Evolutionary conservation across 1,140 invertebrate species (phyloP).

Genomic region (Ceratoteleas bidentatus): DNA sequence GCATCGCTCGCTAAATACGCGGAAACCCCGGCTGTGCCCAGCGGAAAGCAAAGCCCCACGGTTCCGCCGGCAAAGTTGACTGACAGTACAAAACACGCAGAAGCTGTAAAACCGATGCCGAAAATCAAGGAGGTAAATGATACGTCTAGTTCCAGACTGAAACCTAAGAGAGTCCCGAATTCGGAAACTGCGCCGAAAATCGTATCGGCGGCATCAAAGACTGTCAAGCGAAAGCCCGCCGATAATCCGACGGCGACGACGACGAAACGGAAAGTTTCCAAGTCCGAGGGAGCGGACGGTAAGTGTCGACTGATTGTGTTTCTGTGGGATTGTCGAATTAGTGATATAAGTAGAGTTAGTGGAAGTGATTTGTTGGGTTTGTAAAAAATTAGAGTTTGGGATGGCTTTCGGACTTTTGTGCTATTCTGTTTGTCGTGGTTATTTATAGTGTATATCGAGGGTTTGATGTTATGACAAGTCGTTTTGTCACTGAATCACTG

Average conservation of each 20-base stretch:
- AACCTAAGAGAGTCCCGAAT: conserved; percentile 60
- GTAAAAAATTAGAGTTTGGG: too few relatives aligned
- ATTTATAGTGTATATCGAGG: too few relatives aligned
- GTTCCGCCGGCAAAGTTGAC: conserved; percentile 40
- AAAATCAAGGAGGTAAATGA: conserved; percentile 58
- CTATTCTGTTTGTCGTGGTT: too few relatives aligned
- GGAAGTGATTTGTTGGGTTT: too few relatives aligned
- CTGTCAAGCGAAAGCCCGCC: conserved; percentile 55
- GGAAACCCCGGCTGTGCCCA: conserved; percentile 29
- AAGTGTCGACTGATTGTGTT: conserved; percentile 50
- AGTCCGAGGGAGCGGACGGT: conserved; percentile 54
- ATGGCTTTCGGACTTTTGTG: too few relatives aligned
- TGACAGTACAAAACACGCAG: conserved; percentile 43
- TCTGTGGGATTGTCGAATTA: neutral
- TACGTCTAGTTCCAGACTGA: conserved; percentile 53
- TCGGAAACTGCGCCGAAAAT: conserved; percentile 60
- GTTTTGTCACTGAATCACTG: too few relatives aligned
- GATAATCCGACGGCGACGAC: conserved; percentile 44
- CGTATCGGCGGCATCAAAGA: conserved; percentile 32
- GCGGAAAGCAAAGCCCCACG: conserved; percentile 26
- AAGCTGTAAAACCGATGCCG: conserved; percentile 58
- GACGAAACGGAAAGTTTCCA: conserved; percentile 57
- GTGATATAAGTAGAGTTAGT: too few relatives aligned
- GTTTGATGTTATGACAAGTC: too few relatives aligned
- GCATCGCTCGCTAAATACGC: conserved; percentile 8